Percentiles rank a stretch among this genome's conserved stretches.
Evolutionary conservation across 2,113 vertebrate species (phyloP).

Genomic region (Xyliphius kryptos): DNA sequence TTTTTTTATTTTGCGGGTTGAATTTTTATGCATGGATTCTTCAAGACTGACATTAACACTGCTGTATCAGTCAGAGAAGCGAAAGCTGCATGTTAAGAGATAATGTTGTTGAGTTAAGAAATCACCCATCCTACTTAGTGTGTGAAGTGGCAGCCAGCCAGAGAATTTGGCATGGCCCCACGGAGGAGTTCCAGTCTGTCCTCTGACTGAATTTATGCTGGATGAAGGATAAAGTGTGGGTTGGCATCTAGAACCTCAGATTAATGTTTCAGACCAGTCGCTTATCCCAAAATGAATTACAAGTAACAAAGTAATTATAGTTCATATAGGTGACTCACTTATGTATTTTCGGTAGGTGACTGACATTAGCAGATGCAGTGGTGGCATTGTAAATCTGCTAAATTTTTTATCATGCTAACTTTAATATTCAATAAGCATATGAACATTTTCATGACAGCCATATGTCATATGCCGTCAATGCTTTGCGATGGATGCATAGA

Average conservation of each 20-base stretch:
- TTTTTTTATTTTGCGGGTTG: background rate
- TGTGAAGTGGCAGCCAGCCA: conserved; percentile 11
- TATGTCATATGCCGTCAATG: too few species aligned
- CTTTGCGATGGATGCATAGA: too few species aligned
- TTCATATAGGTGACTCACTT: background rate
- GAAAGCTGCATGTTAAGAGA: background rate
- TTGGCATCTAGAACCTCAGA: background rate
- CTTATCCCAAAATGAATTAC: background rate
- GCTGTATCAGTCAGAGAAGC: background rate
- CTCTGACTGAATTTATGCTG: background rate
- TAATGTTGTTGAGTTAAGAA: background rate
- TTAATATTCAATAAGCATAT: too few species aligned
- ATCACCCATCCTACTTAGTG: background rate
- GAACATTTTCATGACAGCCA: too few species aligned
- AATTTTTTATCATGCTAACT: too few species aligned
- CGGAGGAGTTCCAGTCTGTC: conserved; percentile 5
- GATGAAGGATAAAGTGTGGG: background rate
- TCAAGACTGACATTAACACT: background rate
- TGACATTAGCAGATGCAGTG: background rate
- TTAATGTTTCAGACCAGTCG: background rate
- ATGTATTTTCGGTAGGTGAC: background rate
- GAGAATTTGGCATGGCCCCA: background rate
- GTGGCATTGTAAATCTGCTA: too few species aligned
- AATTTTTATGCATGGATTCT: background rate
- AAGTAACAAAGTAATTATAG: background rate